Evolutionary conservation across 2,113 vertebrate species (phyloP), one percentile per base, ranked within the genome.

Genomic region (Podiceps cristatus): DNA sequence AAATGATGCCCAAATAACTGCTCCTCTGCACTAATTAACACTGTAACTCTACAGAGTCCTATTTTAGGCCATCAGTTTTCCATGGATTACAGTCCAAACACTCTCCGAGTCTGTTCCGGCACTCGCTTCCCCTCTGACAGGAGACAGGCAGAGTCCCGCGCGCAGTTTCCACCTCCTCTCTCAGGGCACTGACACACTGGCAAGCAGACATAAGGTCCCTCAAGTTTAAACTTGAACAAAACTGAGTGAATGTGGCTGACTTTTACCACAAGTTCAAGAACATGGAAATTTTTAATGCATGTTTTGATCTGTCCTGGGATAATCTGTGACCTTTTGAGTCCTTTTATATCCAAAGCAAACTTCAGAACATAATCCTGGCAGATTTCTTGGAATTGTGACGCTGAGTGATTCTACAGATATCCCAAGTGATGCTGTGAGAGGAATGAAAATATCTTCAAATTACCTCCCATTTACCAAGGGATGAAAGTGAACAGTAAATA

Each of bases 271-370:
- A 95, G 85, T 62, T 94, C 90, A 96, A 93, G 95, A 86, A 93
- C 92, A 76, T 91, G 74, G 92, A 95, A 58, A 96, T 90, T 93
- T 75, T 82, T 94, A 88, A 97, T 69, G 81, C 53, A 49, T 96
- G 92, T 94, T 96, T 96, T 95, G 92, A 76, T 95, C 92, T 92
- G 96, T 93, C 95, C 93, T 93, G 55, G 95, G 96, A 94, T 90
- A 95, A 94, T 95, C 96, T 90, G 31, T 93, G 96, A 91, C 87
- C 93, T 97, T 96, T 90, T 27, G 62, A 93, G 87, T 86, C 66
- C 81, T 76, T 90, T 87, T 68, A 79, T 68, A 86, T 95, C 96
- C 96, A 96, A 97, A 96, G 90, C 62, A 95, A 96, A 95, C 71
- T 96, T 91, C 66, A 79, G 93, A 96, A 87, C 40, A 79, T 62